Evolutionary conservation across 2,888 invertebrate genomes (phyloP).

Genomic region (Microctonus hyperodae): DNA sequence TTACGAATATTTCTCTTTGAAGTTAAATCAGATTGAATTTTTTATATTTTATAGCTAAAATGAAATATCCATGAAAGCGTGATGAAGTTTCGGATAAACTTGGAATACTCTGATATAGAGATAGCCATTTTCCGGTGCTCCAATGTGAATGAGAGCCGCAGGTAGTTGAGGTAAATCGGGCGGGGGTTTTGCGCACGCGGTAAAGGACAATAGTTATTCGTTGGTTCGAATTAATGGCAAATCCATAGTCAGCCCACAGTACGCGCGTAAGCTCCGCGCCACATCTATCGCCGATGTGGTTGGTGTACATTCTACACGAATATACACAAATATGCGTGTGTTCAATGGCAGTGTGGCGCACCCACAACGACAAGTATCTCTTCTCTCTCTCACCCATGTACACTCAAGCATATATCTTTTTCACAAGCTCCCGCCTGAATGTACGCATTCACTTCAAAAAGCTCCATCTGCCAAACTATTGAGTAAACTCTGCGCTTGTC

Average conservation of each 20-base stretch:
- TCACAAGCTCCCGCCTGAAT: not conserved
- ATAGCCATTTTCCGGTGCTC: constrained; percentile 28
- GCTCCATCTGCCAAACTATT: constrained; percentile 45
- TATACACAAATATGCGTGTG: too few relatives aligned
- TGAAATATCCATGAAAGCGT: not conserved
- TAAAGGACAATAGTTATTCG: constrained; percentile 51
- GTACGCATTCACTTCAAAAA: constrained; percentile 14
- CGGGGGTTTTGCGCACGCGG: constrained; percentile 41
- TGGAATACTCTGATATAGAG: constrained; percentile 10
- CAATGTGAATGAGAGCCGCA: constrained; percentile 39
- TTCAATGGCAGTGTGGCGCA: constrained; percentile 25
- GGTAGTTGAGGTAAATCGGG: constrained; percentile 43
- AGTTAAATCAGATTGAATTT: not conserved
- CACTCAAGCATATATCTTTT: constrained; percentile 2
- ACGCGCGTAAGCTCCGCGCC: constrained; percentile 44
- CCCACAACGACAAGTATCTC: constrained; percentile 31
- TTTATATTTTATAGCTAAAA: not conserved
- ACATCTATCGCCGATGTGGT: constrained; percentile 30
- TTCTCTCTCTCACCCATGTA: constrained; percentile 14
- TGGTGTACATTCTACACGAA: constrained; percentile 21
- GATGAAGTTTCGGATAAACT: not conserved
- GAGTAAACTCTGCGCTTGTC: constrained; percentile 24
- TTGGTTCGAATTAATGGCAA: constrained; percentile 58
- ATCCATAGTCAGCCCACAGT: constrained; percentile 54
- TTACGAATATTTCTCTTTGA: not conserved